These are phyloP conservation scores for Siphamia tubifer DNA, from an alignment of 2,113 vertebrate genomes.

Conservation along the genomic window DNA sequence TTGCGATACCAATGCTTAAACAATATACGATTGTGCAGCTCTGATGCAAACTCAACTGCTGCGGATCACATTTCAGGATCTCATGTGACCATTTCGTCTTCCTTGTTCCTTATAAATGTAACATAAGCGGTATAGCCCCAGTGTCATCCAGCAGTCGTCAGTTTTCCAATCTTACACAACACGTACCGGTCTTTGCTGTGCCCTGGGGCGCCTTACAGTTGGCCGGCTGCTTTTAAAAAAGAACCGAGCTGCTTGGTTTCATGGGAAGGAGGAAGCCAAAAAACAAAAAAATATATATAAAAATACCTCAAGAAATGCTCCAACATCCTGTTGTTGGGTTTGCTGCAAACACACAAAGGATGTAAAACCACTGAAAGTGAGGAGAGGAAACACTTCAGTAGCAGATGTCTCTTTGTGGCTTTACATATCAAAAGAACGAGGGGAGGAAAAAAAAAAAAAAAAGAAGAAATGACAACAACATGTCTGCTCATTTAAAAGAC, in stretches of 20 bases:
- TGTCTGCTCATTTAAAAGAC: not conserved
- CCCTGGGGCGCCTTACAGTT: not conserved
- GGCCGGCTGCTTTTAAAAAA: constrained; percentile 3
- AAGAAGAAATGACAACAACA: not conserved
- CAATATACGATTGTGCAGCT: no score
- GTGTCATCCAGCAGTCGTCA: no score
- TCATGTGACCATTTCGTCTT: not conserved
- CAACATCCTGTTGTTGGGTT: constrained; percentile 58
- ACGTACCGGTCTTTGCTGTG: not conserved
- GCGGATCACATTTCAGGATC: not conserved
- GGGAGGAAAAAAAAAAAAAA: no score
- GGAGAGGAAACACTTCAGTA: constrained; percentile 10
- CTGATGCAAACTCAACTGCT: no score
- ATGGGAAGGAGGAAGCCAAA: constrained; percentile 28
- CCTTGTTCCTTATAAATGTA: not conserved
- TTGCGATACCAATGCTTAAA: no score
- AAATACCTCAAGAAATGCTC: constrained; percentile 49
- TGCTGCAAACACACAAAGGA: constrained; percentile 21
- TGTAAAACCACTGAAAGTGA: constrained; percentile 1
- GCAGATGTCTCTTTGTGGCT: not conserved
- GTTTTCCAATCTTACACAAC: no score
- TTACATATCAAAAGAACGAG: not conserved
- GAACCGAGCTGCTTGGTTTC: constrained; percentile 5
- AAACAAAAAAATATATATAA: no score
- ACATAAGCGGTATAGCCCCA: no score